These are phyloP conservation scores for Microctonus brassicae DNA, from an alignment of 2,888 invertebrate genomes.

Conservation along the genomic window DNA sequence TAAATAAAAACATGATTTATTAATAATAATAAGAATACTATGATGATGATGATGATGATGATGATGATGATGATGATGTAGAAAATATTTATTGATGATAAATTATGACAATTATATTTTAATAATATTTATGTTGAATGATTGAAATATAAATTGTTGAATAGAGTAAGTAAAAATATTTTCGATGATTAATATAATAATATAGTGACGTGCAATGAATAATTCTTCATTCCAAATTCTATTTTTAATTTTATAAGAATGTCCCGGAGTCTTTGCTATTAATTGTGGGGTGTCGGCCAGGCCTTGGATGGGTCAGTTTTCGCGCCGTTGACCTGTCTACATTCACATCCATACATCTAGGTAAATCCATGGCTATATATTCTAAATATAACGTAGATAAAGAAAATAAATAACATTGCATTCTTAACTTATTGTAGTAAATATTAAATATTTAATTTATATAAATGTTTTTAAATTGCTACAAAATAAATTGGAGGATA, in stretches of 20 bases:
- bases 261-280: not conserved
- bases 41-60: too few relatives aligned
- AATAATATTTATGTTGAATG: not conserved
- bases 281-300: conserved; percentile 25
- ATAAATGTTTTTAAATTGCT: not conserved
- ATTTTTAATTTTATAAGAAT: too few relatives aligned
- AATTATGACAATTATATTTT: not conserved
- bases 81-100: not conserved
- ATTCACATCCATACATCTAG: not conserved
- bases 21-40: not conserved
- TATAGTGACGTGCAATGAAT: too few relatives aligned
- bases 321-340: conserved; percentile 7
- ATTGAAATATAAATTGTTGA: not conserved
- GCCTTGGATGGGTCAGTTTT: conserved; percentile 42
- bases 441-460: not conserved
- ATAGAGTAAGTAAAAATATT: not conserved
- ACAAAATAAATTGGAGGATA: not conserved
- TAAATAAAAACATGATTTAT: too few relatives aligned
- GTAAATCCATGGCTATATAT: not conserved
- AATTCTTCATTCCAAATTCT: too few relatives aligned
- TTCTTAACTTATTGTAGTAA: too few relatives aligned
- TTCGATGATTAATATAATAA: not conserved
- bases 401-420: not conserved
- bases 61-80: not conserved
- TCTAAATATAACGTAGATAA: not conserved